Evolutionary conservation across 2,113 vertebrate species (phyloP).

Genomic region (Colaptes auratus): DNA sequence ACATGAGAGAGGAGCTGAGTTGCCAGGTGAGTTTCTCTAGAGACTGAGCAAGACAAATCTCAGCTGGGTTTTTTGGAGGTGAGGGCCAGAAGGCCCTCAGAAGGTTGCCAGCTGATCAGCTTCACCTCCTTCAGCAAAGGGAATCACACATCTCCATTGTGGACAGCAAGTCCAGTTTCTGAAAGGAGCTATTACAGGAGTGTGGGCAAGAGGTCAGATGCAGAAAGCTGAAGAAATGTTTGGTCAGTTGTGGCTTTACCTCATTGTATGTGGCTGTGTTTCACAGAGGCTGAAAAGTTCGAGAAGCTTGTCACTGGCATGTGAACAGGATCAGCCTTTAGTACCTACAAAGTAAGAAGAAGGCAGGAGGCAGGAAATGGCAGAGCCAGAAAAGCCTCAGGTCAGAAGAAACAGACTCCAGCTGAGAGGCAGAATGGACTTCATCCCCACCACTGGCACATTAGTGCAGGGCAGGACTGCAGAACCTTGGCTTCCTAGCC

Average conservation of each 20-base stretch:
- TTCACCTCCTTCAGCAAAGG: background rate
- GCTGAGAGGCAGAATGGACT: background rate
- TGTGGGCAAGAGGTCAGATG: background rate
- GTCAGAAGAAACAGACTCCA: background rate
- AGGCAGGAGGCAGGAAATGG: background rate
- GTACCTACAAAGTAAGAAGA: background rate
- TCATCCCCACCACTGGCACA: too few relatives aligned
- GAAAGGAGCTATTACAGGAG: background rate
- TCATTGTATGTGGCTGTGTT: background rate
- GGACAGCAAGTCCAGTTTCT: background rate
- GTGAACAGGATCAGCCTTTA: background rate
- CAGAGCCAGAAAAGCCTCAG: background rate
- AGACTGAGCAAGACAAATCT: background rate
- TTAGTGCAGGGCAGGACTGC: background rate
- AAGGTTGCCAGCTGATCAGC: background rate
- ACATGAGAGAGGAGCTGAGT: background rate
- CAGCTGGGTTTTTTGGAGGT: background rate
- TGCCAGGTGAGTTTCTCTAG: background rate
- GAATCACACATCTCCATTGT: background rate
- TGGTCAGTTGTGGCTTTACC: background rate
- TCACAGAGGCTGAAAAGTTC: background rate
- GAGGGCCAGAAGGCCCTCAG: background rate
- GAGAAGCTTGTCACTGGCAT: accelerated
- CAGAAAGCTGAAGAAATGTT: background rate
- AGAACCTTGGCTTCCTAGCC: background rate